Percentiles rank a stretch among this genome's conserved stretches.
phyloP scores from a whole-genome alignment of 2,797 vertebrate genomes.

The Moxostoma hubbsi region DNA sequence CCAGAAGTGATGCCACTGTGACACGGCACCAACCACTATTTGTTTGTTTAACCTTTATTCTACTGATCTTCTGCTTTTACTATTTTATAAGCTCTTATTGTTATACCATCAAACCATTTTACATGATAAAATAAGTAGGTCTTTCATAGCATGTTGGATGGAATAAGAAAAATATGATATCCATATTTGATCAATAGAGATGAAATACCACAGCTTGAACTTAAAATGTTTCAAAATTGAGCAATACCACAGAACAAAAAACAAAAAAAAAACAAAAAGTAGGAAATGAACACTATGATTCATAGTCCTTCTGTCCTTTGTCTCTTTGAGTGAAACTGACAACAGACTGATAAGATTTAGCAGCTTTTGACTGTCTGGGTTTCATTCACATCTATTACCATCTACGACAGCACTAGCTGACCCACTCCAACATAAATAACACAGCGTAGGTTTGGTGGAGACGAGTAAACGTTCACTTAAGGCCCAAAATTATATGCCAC shows the following conservation, averaged over 20 bases:
- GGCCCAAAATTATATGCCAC: slow-evolving; percentile 64
- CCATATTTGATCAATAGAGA: background rate
- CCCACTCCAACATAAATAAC: slow-evolving; percentile 62
- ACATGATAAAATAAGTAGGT: too few species aligned
- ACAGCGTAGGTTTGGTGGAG: slow-evolving; percentile 57
- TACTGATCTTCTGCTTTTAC: too few species aligned
- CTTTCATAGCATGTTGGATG: background rate
- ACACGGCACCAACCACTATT: too few species aligned
- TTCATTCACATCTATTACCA: slow-evolving; percentile 49
- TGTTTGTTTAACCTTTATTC: too few species aligned
- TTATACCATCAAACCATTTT: too few species aligned
- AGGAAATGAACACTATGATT: slow-evolving; percentile 52
- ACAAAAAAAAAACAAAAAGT: slow-evolving; percentile 20
- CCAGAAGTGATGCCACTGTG: too few species aligned
- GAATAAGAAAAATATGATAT: background rate
- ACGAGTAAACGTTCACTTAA: slow-evolving; percentile 63
- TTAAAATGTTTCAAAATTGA: slow-evolving; percentile 1
- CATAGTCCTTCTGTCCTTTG: slow-evolving; percentile 14
- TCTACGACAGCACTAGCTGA: slow-evolving; percentile 52
- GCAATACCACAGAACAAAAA: slow-evolving; percentile 14
- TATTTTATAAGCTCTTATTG: too few species aligned
- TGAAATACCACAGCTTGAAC: background rate
- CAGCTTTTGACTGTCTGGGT: slow-evolving; percentile 55
- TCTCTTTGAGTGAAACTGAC: slow-evolving; percentile 17
- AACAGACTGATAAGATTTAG: slow-evolving; percentile 29